These are phyloP conservation scores for Pollenia labialis DNA, from an alignment of 2,888 invertebrate genomes.

Conservation along the genomic window DNA sequence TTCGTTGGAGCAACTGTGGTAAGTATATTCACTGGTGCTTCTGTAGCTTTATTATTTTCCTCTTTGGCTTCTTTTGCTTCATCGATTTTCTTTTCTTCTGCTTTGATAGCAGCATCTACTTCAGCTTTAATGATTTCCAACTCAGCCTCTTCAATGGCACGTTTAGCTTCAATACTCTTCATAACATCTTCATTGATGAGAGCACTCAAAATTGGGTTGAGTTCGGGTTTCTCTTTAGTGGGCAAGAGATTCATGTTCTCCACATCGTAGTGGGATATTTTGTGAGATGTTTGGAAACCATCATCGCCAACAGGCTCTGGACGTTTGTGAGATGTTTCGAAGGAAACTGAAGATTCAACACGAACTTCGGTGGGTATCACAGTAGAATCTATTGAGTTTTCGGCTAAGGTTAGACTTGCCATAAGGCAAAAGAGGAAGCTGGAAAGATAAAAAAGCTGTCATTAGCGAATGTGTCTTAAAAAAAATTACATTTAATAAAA, in stretches of 20 bases:
- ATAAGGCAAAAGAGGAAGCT: slow-evolving; percentile 78
- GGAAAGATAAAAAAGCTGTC: slow-evolving; percentile 32
- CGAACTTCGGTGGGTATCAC: slow-evolving; percentile 69
- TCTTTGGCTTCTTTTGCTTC: slow-evolving; percentile 36
- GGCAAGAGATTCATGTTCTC: slow-evolving; percentile 80
- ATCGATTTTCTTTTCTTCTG: slow-evolving; percentile 61
- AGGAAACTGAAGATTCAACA: slow-evolving; percentile 79
- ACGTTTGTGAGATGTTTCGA: slow-evolving; percentile 90
- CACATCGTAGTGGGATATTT: slow-evolving; percentile 76
- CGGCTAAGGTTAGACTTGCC: slow-evolving; percentile 76
- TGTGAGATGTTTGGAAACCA: slow-evolving; percentile 82
- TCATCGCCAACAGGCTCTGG: slow-evolving; percentile 84
- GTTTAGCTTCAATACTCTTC: slow-evolving; percentile 85
- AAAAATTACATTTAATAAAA: not conserved
- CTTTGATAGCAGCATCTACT: slow-evolving; percentile 73
- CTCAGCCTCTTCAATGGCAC: slow-evolving; percentile 82
- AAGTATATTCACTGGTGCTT: slow-evolving; percentile 75
- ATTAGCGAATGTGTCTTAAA: too few species aligned
- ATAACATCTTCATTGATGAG: slow-evolving; percentile 85
- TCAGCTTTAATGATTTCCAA: slow-evolving; percentile 79
- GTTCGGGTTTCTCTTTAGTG: slow-evolving; percentile 83
- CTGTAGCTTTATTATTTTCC: slow-evolving; percentile 72
- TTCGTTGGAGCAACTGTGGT: slow-evolving; percentile 78
- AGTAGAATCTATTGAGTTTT: slow-evolving; percentile 72
- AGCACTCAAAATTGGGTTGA: slow-evolving; percentile 84